Conservation (phyloP, 2,113 vertebrate genomes). For the Rhombomys opimus region DNA sequence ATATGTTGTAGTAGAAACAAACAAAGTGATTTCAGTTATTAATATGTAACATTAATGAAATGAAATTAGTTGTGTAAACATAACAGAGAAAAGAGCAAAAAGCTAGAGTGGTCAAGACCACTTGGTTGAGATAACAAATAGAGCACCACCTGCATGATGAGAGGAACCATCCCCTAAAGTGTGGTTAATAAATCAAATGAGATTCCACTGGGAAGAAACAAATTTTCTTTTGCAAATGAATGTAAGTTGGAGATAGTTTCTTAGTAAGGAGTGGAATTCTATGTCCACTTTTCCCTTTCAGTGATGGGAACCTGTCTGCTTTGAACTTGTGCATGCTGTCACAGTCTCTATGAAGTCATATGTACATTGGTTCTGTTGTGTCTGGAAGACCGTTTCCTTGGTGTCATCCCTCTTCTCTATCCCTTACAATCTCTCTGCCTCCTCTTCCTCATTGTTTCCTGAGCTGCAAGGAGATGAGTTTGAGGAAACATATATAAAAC, state of each 20-base stretch:
- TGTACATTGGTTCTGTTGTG: not conserved
- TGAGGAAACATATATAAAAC: not conserved
- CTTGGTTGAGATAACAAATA: not conserved
- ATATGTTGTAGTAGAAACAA: slow-evolving; percentile 36
- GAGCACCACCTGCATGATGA: not conserved
- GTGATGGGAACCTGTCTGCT: not conserved
- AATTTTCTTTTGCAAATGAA: not conserved
- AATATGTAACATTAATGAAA: slow-evolving; percentile 13
- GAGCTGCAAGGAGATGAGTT: not conserved
- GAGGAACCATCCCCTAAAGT: not conserved
- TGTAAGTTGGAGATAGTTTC: not conserved
- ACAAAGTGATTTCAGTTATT: not conserved
- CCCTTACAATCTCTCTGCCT: not conserved
- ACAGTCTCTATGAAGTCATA: not conserved
- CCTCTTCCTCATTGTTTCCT: not conserved
- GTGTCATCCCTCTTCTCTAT: not conserved
- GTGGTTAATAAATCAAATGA: not conserved
- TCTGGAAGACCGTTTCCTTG: not conserved
- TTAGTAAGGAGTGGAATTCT: not conserved
- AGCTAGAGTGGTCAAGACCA: not conserved
- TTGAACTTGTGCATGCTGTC: not conserved
- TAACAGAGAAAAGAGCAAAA: not conserved
- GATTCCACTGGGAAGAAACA: not conserved
- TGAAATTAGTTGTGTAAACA: not conserved
- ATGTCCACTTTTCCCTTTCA: not conserved